phyloP scores from a whole-genome alignment of 1,140 invertebrate genomes.

The Lepidurus arcticus region DNA sequence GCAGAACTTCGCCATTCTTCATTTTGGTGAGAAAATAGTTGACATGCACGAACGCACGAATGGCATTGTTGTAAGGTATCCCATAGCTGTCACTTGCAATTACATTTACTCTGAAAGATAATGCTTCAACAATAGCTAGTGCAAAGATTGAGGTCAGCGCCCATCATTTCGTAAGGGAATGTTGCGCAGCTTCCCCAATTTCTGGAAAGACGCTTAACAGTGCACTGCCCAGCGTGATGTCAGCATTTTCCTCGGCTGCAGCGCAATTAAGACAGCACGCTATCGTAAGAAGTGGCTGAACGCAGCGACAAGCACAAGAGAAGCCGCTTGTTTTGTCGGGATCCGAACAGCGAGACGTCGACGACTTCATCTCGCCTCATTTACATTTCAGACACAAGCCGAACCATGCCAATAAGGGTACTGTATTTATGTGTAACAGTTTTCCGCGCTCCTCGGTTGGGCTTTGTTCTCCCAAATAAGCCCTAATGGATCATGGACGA shows the following conservation, averaged over 20 bases:
- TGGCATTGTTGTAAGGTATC: neutral
- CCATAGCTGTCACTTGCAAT: neutral
- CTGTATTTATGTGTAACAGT: neutral
- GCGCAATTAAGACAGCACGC: slow-evolving; percentile 7
- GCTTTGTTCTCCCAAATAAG: neutral
- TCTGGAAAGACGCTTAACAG: neutral
- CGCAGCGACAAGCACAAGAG: neutral
- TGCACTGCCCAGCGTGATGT: neutral
- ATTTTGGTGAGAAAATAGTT: neutral
- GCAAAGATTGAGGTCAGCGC: neutral
- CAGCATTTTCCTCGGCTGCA: neutral
- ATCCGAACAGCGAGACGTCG: neutral
- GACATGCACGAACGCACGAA: neutral
- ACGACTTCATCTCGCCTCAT: slow-evolving; percentile 8
- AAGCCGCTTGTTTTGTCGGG: neutral
- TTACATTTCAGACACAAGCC: slow-evolving; percentile 18
- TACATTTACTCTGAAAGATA: neutral
- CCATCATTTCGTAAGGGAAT: neutral
- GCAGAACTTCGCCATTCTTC: neutral
- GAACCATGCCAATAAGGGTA: neutral
- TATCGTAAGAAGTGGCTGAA: neutral
- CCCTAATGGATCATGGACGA: neutral
- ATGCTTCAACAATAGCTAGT: neutral
- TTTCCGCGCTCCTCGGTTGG: neutral
- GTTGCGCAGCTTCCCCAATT: neutral